These are phyloP conservation scores for Odontophorus gujanensis DNA, from an alignment of 2,113 vertebrate genomes.

Conservation along the genomic window DNA sequence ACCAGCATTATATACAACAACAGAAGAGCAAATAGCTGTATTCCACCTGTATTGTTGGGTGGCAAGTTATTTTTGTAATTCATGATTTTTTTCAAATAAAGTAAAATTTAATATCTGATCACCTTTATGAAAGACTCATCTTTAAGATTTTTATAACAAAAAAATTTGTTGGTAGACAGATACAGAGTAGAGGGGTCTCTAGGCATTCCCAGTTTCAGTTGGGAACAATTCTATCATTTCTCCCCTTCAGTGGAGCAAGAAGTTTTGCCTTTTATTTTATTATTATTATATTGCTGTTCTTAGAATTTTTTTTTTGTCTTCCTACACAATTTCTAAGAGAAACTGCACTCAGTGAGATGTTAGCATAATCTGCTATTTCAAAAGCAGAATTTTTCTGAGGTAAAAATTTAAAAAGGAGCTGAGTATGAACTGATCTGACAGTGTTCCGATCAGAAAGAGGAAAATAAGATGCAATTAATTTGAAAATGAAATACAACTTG, in stretches of 20 bases:
- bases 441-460: background rate
- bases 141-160: background rate
- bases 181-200: background rate
- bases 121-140: background rate
- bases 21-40: background rate
- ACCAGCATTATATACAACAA: background rate
- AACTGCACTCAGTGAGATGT: background rate
- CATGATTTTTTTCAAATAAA: background rate
- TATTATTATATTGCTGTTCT: background rate
- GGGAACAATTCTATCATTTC: background rate
- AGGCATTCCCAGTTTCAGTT: background rate
- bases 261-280: background rate
- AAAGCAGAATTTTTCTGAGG: background rate
- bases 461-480: background rate
- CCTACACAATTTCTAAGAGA: background rate
- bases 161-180: background rate
- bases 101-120: background rate
- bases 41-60: background rate
- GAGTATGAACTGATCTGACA: background rate
- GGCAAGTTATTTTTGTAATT: background rate
- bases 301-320: background rate
- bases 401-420: background rate
- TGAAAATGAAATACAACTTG: background rate
- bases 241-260: background rate
- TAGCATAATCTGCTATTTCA: background rate